A percentile compares a stretch with the other conserved stretches of the same genome.
These are phyloP conservation scores for Hymenochirus boettgeri DNA, from an alignment of 2,113 vertebrate genomes.

Conservation along the genomic window DNA sequence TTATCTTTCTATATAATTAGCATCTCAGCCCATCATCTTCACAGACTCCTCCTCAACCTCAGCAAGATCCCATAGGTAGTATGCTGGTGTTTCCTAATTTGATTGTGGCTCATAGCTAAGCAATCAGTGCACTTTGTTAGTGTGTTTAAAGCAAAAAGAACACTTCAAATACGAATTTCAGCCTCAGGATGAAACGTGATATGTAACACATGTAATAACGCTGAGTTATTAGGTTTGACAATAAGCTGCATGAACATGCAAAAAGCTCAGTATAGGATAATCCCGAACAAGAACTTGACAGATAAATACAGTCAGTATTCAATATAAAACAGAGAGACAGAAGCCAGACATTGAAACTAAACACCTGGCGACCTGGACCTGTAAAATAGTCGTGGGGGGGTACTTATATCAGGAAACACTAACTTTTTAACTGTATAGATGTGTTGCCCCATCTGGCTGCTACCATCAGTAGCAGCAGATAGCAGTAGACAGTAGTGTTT, in stretches of 20 bases:
- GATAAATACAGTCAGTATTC: constrained; percentile 11
- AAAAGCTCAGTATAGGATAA: constrained; percentile 20
- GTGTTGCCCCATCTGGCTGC: no score
- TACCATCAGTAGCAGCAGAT: no score
- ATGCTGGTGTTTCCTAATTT: constrained; percentile 14
- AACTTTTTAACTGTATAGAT: no score
- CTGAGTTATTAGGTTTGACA: constrained; percentile 26
- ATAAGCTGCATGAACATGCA: constrained; percentile 33
- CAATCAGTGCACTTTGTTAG: constrained; percentile 4
- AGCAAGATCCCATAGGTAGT: constrained; percentile 21
- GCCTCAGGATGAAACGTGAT: constrained; percentile 36
- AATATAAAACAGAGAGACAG: neutral
- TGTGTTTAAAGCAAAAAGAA: constrained; percentile 18
- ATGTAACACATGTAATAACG: constrained; percentile 23
- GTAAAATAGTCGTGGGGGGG: neutral
- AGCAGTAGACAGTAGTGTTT: no score
- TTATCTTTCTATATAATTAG: constrained; percentile 28
- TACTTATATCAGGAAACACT: no score
- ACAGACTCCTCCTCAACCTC: constrained; percentile 23
- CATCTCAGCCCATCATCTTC: constrained; percentile 27
- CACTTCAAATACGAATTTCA: constrained; percentile 27
- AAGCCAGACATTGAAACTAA: neutral
- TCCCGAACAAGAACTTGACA: constrained; percentile 19
- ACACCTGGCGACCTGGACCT: neutral
- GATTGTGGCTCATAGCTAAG: constrained; percentile 12